Conservation (phyloP, 2,797 vertebrate species). For the Knipowitschia caucasica region DNA sequence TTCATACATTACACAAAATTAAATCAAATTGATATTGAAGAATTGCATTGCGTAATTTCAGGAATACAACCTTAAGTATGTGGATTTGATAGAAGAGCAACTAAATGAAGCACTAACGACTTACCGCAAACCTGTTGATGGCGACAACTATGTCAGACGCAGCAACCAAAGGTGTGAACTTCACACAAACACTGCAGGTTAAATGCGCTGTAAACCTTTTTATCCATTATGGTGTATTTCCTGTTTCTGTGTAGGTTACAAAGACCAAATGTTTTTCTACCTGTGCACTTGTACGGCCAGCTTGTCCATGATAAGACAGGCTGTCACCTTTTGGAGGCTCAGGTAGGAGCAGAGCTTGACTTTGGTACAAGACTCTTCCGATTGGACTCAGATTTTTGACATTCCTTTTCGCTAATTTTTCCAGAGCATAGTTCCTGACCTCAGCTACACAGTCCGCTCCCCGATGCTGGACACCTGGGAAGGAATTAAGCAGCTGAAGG, state of each 20-base stretch:
- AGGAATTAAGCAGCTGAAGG: conserved; percentile 96
- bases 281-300: conserved; percentile 96
- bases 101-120: conserved; percentile 98
- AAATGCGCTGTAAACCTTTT: background rate
- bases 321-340: conserved; percentile 93
- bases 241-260: conserved; percentile 81
- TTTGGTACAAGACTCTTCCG: too few species aligned
- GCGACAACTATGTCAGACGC: conserved; percentile 96
- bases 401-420: conserved; percentile 7
- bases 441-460: conserved; percentile 92
- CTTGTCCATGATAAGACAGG: conserved; percentile 98
- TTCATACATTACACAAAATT: background rate
- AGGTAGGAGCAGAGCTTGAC: conserved; percentile 73
- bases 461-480: conserved; percentile 98
- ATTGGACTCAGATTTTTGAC: conserved; percentile 1
- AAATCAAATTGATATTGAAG: background rate
- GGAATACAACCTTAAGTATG: conserved; percentile 98
- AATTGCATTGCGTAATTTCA: conserved; percentile 28
- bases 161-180: conserved; percentile 93
- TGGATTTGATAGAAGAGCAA: conserved; percentile 96
- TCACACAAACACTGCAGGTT: background rate
- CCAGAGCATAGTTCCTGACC: conserved; percentile 92
- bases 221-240: conserved; percentile 1
- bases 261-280: conserved; percentile 94
- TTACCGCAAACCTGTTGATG: conserved; percentile 95